A percentile compares a stretch with the other conserved stretches of the same genome.
Conservation (phyloP, 2,888 invertebrate species). For the Drosophila tripunctata region DNA sequence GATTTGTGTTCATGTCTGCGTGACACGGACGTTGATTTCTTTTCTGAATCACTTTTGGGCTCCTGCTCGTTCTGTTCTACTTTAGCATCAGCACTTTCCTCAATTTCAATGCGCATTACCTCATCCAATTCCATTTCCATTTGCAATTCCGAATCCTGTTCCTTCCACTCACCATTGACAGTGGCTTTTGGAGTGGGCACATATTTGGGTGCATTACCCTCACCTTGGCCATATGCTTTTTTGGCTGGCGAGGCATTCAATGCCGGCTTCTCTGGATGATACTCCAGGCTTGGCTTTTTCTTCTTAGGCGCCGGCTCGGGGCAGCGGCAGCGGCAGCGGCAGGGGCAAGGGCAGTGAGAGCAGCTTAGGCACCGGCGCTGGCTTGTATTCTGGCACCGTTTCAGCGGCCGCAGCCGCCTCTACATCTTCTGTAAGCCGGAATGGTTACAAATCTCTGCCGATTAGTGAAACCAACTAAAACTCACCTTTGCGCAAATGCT, state of each 20-base stretch:
- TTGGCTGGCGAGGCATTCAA: constrained; percentile 78
- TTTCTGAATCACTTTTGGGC: constrained; percentile 31
- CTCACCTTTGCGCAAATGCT: constrained; percentile 91
- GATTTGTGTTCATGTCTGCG: constrained; percentile 48
- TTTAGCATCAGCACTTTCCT: constrained; percentile 2
- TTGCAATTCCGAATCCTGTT: constrained; percentile 7
- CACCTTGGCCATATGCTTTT: constrained; percentile 31
- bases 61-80: constrained; percentile 18
- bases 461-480: background rate
- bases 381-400: constrained; percentile 78
- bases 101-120: constrained; percentile 25
- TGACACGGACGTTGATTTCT: constrained; percentile 4
- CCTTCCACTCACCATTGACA: constrained; percentile 33
- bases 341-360: constrained; percentile 82
- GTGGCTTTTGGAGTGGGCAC: constrained; percentile 67
- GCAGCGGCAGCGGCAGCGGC: constrained; percentile 75
- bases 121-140: constrained; percentile 19
- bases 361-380: constrained; percentile 82
- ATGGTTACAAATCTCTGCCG: background rate
- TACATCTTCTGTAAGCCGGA: constrained; percentile 59
- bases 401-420: constrained; percentile 53
- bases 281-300: constrained; percentile 82
- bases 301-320: constrained; percentile 65
- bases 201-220: constrained; percentile 75
- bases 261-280: constrained; percentile 83